Conservation (phyloP, 2,888 invertebrate genomes). For the Pristionchus entomophagus region DNA sequence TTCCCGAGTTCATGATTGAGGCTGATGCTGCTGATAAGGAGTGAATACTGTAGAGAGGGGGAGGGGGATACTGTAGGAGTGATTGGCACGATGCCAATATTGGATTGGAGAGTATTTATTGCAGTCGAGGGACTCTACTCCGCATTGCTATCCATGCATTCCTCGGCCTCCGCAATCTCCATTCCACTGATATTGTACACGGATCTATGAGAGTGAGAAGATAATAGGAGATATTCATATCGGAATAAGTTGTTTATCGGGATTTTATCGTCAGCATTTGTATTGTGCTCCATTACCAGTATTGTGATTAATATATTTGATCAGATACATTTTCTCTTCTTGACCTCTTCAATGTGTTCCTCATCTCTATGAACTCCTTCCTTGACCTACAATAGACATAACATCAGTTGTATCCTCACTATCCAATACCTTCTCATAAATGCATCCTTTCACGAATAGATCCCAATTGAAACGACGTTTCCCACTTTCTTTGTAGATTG, state of each 20-base stretch:
- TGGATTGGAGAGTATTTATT: too few relatives aligned
- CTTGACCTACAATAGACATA: too few relatives aligned
- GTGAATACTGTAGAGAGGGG: not conserved
- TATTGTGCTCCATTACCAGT: too few relatives aligned
- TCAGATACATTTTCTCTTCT: too few relatives aligned
- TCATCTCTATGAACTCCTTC: too few relatives aligned
- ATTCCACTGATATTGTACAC: not conserved
- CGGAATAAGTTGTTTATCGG: too few relatives aligned
- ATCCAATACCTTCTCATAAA: not conserved
- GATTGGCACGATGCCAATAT: too few relatives aligned
- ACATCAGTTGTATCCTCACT: too few relatives aligned
- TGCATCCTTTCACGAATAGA: not conserved
- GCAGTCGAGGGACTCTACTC: conserved; percentile 1
- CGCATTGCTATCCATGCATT: not conserved
- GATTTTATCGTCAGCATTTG: too few relatives aligned
- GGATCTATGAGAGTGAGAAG: not conserved
- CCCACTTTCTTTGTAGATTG: not conserved
- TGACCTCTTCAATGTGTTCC: too few relatives aligned
- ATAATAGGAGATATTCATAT: too few relatives aligned
- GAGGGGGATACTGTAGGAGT: not conserved
- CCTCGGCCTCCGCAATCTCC: conserved; percentile 19
- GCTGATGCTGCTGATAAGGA: conserved; percentile 5
- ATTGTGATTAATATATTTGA: too few relatives aligned
- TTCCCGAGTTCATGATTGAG: conserved; percentile 30
- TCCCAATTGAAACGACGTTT: conserved; percentile 1